These are phyloP conservation scores for Sebastes diaconus DNA, from an alignment of 2,797 vertebrate species.

Conservation along the genomic window DNA sequence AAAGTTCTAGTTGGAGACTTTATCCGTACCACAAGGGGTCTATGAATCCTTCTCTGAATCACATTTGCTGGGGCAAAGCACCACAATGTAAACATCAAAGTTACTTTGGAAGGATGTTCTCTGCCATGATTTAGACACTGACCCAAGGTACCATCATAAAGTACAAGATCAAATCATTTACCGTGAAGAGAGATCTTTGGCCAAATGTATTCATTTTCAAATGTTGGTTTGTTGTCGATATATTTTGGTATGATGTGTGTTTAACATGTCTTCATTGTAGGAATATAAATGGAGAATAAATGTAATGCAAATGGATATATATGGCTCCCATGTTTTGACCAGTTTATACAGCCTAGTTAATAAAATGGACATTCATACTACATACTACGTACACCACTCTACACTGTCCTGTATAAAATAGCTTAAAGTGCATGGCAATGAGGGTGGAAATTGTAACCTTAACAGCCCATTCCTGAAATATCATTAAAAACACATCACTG, in stretches of 20 bases:
- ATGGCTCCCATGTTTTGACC: background rate
- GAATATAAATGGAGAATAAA: background rate
- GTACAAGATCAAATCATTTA: background rate
- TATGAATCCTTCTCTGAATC: conserved; percentile 35
- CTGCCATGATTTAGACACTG: conserved; percentile 12
- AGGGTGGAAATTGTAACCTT: conserved; percentile 8
- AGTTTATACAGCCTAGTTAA: background rate
- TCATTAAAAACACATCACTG: conserved; percentile 50
- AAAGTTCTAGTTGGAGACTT: conserved; percentile 64
- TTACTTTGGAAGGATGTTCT: conserved; percentile 20
- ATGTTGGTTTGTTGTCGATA: background rate
- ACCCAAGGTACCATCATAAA: background rate
- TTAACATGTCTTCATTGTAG: background rate
- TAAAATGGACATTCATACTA: background rate
- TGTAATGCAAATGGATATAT: background rate
- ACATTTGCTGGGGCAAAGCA: conserved; percentile 19
- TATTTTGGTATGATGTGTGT: background rate
- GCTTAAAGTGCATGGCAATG: background rate
- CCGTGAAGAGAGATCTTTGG: background rate
- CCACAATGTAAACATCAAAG: conserved; percentile 39
- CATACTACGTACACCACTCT: background rate
- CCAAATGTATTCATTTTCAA: background rate
- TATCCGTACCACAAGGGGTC: conserved; percentile 41
- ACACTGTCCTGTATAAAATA: conserved; percentile 11
- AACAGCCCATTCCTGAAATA: conserved; percentile 31